Conservation (phyloP, 2,797 vertebrate genomes). For the Remorina albescens region DNA sequence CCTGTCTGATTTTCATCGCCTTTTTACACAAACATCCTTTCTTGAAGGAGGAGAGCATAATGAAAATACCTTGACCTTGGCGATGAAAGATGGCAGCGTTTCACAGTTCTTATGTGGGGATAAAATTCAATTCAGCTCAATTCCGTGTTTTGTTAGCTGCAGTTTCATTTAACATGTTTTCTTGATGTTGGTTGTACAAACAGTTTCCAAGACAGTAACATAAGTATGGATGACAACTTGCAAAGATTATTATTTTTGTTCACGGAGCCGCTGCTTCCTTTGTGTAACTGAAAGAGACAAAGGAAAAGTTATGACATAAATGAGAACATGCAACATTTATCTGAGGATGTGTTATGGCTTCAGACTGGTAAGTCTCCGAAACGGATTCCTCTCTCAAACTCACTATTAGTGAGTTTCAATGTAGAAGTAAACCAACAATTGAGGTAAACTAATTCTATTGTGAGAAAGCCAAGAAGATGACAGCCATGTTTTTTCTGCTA, state of each 20-base stretch:
- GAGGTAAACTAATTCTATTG: no score
- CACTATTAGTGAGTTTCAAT: no score
- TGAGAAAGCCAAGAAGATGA: no score
- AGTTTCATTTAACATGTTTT: constrained; percentile 36
- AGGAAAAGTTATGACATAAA: neutral
- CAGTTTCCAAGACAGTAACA: neutral
- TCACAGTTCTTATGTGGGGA: constrained; percentile 36
- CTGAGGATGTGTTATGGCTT: neutral
- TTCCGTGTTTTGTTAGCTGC: constrained; percentile 31
- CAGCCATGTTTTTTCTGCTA: no score
- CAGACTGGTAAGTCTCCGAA: neutral
- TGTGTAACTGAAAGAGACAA: neutral
- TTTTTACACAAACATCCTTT: constrained; percentile 53
- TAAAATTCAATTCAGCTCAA: constrained; percentile 49
- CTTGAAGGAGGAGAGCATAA: constrained; percentile 32
- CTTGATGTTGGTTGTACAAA: constrained; percentile 8
- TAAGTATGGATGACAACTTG: neutral
- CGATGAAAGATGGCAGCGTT: constrained; percentile 55
- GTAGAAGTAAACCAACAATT: neutral
- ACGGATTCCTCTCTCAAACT: neutral
- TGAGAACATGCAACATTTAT: constrained; percentile 1
- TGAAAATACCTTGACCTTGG: constrained; percentile 70
- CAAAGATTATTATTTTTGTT: neutral
- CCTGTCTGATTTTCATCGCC: constrained; percentile 49
- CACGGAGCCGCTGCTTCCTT: neutral